A percentile compares a stretch with the other conserved stretches of the same genome.
phyloP scores from a whole-genome alignment of 2,113 vertebrate species.

The Myocastor coypus region DNA sequence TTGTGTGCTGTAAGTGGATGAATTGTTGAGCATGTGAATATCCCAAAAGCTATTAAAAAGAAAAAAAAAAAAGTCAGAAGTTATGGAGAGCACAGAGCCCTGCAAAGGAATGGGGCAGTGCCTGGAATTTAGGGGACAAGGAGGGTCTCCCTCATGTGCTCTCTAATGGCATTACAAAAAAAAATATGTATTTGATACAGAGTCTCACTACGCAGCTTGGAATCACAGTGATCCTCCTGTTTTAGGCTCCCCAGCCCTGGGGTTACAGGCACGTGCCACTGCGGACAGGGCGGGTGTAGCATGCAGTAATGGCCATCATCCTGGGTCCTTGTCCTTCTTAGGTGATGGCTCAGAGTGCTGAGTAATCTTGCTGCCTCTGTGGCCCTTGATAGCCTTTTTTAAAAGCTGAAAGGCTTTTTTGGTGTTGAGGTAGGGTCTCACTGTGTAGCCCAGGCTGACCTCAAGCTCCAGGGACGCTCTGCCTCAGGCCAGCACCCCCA shows the following conservation, averaged over 20 bases:
- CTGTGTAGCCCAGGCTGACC: too few species aligned
- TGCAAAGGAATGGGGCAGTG: too few species aligned
- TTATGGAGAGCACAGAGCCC: neutral
- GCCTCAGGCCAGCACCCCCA: neutral
- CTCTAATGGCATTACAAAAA: neutral
- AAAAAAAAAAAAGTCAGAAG: neutral
- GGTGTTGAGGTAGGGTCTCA: too few species aligned
- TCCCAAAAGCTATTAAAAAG: neutral
- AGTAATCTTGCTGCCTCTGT: too few species aligned
- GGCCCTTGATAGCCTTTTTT: too few species aligned
- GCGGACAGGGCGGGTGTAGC: too few species aligned
- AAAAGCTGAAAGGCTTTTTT: too few species aligned
- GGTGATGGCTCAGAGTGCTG: too few species aligned
- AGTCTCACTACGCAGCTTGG: neutral
- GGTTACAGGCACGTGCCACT: neutral
- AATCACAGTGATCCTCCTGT: neutral
- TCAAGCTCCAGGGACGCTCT: too few species aligned
- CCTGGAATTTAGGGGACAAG: fast-evolving
- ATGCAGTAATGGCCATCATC: too few species aligned
- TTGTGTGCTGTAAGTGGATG: neutral
- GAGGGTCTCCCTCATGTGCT: fast-evolving
- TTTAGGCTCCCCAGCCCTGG: neutral
- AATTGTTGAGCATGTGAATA: neutral
- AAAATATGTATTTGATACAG: neutral
- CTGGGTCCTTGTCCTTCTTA: too few species aligned